Evolutionary conservation across 2,113 vertebrate genomes (phyloP).

Genomic region (Telmatochromis brachygnathus): DNA sequence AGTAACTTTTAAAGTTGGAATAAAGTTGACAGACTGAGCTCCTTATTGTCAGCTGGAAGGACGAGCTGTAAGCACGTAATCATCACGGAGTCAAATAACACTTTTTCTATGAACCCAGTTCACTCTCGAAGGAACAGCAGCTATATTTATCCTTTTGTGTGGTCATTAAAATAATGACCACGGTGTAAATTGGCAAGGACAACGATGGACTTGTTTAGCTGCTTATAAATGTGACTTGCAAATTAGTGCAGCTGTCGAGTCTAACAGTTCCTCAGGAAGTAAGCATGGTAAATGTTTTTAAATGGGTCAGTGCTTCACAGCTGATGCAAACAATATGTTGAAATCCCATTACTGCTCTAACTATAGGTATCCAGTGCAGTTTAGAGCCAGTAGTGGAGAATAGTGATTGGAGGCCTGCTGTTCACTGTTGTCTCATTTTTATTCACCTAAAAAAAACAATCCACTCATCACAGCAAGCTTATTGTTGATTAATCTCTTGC

Average conservation of each 20-base stretch:
- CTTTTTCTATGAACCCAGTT: neutral
- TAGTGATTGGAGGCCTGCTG: neutral
- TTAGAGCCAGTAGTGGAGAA: neutral
- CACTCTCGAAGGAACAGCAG: neutral
- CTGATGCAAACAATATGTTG: neutral
- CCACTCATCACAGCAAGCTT: neutral
- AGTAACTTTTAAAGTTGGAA: neutral
- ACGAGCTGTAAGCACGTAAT: neutral
- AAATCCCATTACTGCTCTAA: neutral
- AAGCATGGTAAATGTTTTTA: neutral
- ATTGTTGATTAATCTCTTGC: neutral
- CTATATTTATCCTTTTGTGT: neutral
- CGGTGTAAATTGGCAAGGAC: neutral
- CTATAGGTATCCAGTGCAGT: rapidly evolving
- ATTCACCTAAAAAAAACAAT: rapidly evolving
- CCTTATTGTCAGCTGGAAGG: neutral
- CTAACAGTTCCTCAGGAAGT: neutral
- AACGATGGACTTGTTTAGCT: neutral
- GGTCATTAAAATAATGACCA: neutral
- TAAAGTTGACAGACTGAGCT: neutral
- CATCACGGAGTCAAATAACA: neutral
- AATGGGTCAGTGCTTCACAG: neutral
- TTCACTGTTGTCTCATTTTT: neutral
- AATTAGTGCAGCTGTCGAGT: neutral
- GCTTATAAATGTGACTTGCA: rapidly evolving